phyloP scores from a whole-genome alignment of 2,113 vertebrate species.

The Spilogale gracilis region DNA sequence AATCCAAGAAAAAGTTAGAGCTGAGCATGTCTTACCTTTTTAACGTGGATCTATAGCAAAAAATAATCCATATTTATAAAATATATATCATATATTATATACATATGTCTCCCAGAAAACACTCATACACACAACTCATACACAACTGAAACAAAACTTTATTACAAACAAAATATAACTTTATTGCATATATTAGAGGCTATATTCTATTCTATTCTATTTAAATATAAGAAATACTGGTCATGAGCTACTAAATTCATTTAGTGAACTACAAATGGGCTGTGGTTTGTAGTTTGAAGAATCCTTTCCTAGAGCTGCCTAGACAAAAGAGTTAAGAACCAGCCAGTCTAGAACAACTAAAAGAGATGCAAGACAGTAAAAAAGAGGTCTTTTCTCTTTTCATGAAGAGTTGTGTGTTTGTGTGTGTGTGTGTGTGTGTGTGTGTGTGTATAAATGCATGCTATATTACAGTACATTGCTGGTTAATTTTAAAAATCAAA shows the following conservation, averaged over 20 bases:
- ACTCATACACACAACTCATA: background rate
- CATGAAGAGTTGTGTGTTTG: background rate
- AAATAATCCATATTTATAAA: background rate
- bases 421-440: background rate
- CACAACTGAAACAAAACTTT: background rate
- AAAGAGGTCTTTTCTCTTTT: background rate
- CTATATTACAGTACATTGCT: background rate
- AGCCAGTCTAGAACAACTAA: background rate
- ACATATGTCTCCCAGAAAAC: background rate
- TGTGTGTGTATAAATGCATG: background rate
- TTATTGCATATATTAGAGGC: background rate
- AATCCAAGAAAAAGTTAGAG: background rate
- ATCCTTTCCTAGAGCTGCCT: background rate
- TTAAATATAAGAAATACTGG: background rate
- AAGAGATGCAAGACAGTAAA: background rate
- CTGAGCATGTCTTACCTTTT: background rate
- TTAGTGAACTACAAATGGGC: background rate
- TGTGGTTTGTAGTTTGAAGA: background rate
- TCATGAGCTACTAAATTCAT: background rate
- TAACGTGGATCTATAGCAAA: background rate
- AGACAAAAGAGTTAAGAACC: background rate
- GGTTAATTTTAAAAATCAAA: background rate
- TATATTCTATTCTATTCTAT: background rate
- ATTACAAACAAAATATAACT: background rate
- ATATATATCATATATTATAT: background rate